A percentile compares a stretch with the other conserved stretches of the same genome.
Conservation (phyloP, 1,140 invertebrate species). For the Akabosia matsudoensis region DNA sequence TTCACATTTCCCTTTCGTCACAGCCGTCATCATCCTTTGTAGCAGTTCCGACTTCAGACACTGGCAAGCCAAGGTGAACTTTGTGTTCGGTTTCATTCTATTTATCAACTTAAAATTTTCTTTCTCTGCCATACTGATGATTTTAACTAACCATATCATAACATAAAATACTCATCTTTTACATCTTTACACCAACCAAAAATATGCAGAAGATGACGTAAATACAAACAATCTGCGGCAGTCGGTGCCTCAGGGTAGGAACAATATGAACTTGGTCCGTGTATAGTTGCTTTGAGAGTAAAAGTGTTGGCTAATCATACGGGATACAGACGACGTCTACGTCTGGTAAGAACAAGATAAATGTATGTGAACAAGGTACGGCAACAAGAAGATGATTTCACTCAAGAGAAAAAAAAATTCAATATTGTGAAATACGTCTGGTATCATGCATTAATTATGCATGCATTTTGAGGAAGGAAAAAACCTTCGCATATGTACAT, state of each 20-base stretch:
- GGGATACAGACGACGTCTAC: background rate
- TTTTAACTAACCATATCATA: background rate
- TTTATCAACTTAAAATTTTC: slow-evolving; percentile 23
- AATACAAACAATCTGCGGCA: too few relatives aligned
- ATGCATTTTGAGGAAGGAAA: too few relatives aligned
- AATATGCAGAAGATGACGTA: too few relatives aligned
- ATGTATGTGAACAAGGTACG: background rate
- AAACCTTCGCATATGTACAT: too few relatives aligned
- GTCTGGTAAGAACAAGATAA: background rate
- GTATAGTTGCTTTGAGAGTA: background rate
- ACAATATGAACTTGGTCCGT: background rate
- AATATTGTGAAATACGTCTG: background rate
- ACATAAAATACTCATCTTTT: too few relatives aligned
- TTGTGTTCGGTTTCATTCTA: slow-evolving; percentile 7
- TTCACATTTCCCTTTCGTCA: slow-evolving; percentile 13
- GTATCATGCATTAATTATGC: too few relatives aligned
- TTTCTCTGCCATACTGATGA: too few relatives aligned
- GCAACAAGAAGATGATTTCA: background rate
- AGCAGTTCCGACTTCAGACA: slow-evolving; percentile 1
- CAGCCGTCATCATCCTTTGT: slow-evolving; percentile 15
- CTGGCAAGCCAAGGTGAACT: slow-evolving; percentile 8
- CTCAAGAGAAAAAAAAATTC: background rate
- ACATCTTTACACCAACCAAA: too few relatives aligned
- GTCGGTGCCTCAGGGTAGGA: background rate
- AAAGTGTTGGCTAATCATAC: background rate